Conservation (phyloP, 2,113 vertebrate species). For the Callaeas wilsoni region DNA sequence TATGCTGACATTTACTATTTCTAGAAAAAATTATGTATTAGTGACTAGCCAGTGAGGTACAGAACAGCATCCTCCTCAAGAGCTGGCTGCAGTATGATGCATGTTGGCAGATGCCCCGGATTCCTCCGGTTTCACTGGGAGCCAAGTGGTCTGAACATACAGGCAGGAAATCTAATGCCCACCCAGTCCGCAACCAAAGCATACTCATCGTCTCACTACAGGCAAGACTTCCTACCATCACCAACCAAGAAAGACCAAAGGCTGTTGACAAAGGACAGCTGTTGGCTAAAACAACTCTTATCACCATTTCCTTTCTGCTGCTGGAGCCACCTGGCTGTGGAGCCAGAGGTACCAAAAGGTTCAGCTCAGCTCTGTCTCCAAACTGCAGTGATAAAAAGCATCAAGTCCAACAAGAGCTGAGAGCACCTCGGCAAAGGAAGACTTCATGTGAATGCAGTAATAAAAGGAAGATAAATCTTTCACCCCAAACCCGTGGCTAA, state of each 20-base stretch:
- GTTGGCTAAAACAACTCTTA: not conserved
- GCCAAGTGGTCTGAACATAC: rapidly evolving
- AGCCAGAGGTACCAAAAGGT: not conserved
- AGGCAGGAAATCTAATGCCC: not conserved
- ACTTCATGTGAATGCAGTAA: rapidly evolving
- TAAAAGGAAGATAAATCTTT: not conserved
- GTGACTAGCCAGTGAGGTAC: not conserved
- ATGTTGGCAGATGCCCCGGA: not conserved
- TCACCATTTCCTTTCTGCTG: not conserved
- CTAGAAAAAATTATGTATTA: not conserved
- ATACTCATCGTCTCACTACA: rapidly evolving
- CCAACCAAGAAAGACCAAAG: not conserved
- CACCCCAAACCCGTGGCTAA: not conserved
- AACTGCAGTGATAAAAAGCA: not conserved
- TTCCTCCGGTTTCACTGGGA: not conserved
- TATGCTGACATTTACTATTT: not conserved
- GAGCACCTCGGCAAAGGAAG: not conserved
- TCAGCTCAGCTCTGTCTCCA: not conserved
- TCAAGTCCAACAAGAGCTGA: not conserved
- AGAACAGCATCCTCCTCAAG: not conserved
- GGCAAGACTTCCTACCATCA: not conserved
- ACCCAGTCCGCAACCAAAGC: not conserved
- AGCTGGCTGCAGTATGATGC: rapidly evolving
- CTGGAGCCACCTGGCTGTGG: not conserved
- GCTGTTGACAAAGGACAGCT: not conserved